These are phyloP conservation scores for Gonioctena quinquepunctata DNA, from an alignment of 1,140 invertebrate species.

Conservation along the genomic window DNA sequence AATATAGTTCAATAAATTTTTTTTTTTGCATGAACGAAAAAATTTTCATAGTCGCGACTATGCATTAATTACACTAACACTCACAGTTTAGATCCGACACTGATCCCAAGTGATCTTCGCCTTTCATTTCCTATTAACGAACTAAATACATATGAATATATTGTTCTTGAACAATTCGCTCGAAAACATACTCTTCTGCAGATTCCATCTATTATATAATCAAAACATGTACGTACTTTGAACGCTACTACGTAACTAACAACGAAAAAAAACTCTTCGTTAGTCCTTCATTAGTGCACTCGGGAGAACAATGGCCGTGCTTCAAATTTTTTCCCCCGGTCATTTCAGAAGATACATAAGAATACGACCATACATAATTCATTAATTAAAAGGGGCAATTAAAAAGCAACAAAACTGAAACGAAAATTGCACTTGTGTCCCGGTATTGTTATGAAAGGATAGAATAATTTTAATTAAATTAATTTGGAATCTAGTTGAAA, in stretches of 20 bases:
- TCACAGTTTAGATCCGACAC: no score
- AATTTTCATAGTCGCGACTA: no score
- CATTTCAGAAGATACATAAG: conserved; percentile 1
- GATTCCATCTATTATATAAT: background rate
- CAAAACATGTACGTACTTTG: background rate
- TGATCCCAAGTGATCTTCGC: no score
- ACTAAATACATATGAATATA: no score
- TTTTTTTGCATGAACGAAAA: no score
- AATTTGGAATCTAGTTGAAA: conserved; percentile 53
- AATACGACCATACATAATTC: conserved; percentile 23
- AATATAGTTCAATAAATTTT: no score
- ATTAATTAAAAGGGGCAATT: conserved; percentile 25
- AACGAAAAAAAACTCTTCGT: background rate
- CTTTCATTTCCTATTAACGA: no score
- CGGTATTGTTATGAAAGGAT: conserved; percentile 24
- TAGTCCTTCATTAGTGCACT: conserved; percentile 6
- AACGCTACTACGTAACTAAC: background rate
- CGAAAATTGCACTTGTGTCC: conserved; percentile 19
- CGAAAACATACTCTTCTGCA: background rate
- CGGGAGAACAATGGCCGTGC: conserved; percentile 2
- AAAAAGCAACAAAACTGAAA: conserved; percentile 25
- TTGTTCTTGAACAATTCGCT: no score
- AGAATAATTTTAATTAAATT: conserved; percentile 52
- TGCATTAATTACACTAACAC: no score
- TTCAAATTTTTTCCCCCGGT: background rate